Evolutionary conservation across 2,797 vertebrate species (phyloP), one percentile per base, ranked within the genome.

Genomic region (Lindbergichthys nudifrons): DNA sequence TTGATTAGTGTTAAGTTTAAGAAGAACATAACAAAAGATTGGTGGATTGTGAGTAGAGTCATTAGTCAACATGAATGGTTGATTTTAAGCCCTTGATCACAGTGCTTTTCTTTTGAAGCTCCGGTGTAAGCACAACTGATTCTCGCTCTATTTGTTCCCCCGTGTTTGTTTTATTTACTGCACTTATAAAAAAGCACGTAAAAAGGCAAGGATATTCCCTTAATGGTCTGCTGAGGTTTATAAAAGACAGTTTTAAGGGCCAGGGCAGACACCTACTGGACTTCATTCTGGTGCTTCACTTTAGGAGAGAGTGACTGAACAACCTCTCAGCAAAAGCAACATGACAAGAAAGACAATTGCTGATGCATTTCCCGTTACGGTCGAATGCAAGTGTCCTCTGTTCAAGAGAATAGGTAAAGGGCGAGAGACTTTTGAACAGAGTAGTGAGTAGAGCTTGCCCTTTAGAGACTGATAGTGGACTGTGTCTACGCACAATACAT

Each of bases 361-460:
- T 73, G 74, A 72, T 79, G 59, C 10, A 1, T 84, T 87, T 70
- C 63, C 53, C 48, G 82, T 62, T 21, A 75, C 45, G 54, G 71
- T 16, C 30, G 36, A 72, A 52, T 30, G 42, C 2, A 5, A 45
- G 26, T 36, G 5, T 36, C 32, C 32, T 32, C 43, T 39, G 50
- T 65, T 39, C 18, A 47, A 15, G 26, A 10, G 19, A 39, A 68
- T 59, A 30, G 39, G 32, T 16, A 57, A 23, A 65, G 68, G 48
- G 14, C 39, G 61, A 45, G 61, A 26, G 70, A 66, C 32, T 51
- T 36, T 64, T 47, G 76, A 47, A 70, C n/a, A 53, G 16, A 70
- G 50, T 18, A 43, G 14, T 21, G 46, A 41, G 14, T 48, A 42
- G 19, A 52, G 43, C 15, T 15, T 26, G 30, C 9, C 42, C n/a